Conservation (phyloP, 2,888 invertebrate species). For the Chloromyia formosa region DNA sequence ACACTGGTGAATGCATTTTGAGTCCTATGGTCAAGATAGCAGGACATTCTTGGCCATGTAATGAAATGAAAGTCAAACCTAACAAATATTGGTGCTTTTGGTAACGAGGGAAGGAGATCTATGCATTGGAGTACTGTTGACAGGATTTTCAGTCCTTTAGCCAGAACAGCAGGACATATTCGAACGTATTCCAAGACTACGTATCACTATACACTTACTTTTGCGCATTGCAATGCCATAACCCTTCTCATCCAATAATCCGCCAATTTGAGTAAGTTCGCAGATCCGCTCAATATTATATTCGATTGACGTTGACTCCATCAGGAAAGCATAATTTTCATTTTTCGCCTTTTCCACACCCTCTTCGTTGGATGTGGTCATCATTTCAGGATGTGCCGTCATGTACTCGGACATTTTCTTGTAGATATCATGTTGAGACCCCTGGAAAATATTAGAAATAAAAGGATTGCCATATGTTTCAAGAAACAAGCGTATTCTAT, state of each 20-base stretch:
- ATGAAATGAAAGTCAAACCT: too few relatives aligned
- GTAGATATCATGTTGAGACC: slow-evolving; percentile 80
- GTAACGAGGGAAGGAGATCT: too few relatives aligned
- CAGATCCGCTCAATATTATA: slow-evolving; percentile 75
- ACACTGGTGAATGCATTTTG: too few relatives aligned
- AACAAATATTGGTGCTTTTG: too few relatives aligned
- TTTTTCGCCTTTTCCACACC: slow-evolving; percentile 67
- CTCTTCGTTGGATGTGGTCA: slow-evolving; percentile 66
- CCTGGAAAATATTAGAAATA: slow-evolving; percentile 63
- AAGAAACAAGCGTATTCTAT: too few relatives aligned
- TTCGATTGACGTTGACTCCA: slow-evolving; percentile 82
- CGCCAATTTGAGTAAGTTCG: slow-evolving; percentile 70
- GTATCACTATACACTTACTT: slow-evolving; percentile 63
- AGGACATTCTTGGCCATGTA: too few relatives aligned
- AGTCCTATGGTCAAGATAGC: too few relatives aligned
- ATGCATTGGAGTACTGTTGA: too few relatives aligned
- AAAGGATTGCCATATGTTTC: too few relatives aligned
- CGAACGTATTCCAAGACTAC: too few relatives aligned
- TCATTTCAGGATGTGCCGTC: slow-evolving; percentile 71
- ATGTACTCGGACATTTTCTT: slow-evolving; percentile 84
- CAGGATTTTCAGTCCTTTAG: too few relatives aligned
- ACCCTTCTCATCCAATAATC: slow-evolving; percentile 75
- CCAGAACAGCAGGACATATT: too few relatives aligned
- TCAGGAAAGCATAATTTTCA: slow-evolving; percentile 76
- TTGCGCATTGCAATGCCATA: slow-evolving; percentile 79